Conservation (phyloP, 2,888 invertebrate genomes). For the Cyclophora albipunctata region DNA sequence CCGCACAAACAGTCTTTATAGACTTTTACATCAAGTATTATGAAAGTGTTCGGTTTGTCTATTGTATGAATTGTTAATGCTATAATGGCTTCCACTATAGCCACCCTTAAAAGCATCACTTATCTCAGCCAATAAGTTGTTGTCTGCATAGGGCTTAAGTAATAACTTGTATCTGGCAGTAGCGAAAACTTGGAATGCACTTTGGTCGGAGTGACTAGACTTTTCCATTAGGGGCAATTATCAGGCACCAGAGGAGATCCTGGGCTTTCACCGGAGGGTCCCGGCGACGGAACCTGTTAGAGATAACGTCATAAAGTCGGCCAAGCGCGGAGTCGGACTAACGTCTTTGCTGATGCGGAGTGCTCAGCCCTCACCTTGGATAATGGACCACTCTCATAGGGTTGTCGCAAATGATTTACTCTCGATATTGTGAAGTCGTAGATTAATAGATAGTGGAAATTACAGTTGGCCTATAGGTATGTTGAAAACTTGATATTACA, state of each 20-base stretch:
- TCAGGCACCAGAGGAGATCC: constrained; percentile 67
- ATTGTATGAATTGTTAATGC: no score
- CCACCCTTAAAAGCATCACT: constrained; percentile 25
- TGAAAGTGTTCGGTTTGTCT: no score
- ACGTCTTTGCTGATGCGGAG: constrained; percentile 66
- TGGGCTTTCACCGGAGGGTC: constrained; percentile 51
- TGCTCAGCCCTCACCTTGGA: constrained; percentile 42
- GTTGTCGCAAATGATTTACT: constrained; percentile 7
- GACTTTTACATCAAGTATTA: background rate
- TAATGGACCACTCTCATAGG: constrained; percentile 55
- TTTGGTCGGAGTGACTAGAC: constrained; percentile 68
- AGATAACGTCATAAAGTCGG: constrained; percentile 74
- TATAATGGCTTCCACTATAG: constrained; percentile 4
- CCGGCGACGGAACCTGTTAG: constrained; percentile 66
- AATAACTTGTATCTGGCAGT: constrained; percentile 64
- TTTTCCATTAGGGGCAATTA: constrained; percentile 75
- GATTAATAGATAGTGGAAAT: no score
- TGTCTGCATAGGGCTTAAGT: constrained; percentile 53
- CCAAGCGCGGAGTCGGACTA: constrained; percentile 68
- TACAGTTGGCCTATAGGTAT: no score
- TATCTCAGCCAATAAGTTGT: constrained; percentile 44
- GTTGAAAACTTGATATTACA: background rate
- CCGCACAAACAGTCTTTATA: no score
- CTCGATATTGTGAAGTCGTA: background rate
- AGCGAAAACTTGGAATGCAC: constrained; percentile 71